phyloP scores from a whole-genome alignment of 2,888 invertebrate genomes.

The Stictocephala bisonia region DNA sequence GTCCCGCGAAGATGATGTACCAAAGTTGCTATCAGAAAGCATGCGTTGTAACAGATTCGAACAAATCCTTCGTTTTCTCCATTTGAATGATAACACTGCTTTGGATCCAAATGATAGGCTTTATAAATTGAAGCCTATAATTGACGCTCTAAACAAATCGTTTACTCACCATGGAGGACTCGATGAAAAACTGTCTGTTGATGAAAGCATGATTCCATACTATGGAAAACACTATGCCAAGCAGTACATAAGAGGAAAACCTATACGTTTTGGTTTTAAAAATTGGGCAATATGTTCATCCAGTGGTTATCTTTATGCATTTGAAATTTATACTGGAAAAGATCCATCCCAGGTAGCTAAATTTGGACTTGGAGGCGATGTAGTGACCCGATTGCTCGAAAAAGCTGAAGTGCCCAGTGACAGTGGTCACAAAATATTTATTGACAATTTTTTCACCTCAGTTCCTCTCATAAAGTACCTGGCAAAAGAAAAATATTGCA shows the following conservation, averaged over 20 bases:
- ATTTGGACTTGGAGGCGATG: constrained; percentile 31
- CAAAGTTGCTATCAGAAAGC: constrained; percentile 15
- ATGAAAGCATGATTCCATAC: constrained; percentile 44
- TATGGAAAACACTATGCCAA: constrained; percentile 42
- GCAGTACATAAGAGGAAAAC: constrained; percentile 40
- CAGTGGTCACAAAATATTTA: too few relatives aligned
- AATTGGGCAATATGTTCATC: constrained; percentile 45
- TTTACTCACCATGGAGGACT: constrained; percentile 7
- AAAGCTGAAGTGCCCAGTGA: constrained; percentile 32
- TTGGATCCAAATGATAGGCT: background rate
- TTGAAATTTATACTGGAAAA: constrained; percentile 39
- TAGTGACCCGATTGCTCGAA: too few relatives aligned
- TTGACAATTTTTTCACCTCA: constrained; percentile 38
- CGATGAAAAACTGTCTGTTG: too few relatives aligned
- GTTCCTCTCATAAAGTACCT: too few relatives aligned
- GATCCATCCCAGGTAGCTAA: background rate
- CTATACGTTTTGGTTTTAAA: constrained; percentile 40
- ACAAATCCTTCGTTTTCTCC: background rate
- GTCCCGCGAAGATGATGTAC: constrained; percentile 22
- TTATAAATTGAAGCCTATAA: background rate
- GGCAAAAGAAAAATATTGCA: too few relatives aligned
- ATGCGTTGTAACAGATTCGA: constrained; percentile 21
- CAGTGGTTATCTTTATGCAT: constrained; percentile 30
- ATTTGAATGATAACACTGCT: constrained; percentile 8
- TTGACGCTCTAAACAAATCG: background rate